Base-by-base conservation (phyloP, 2,888 invertebrate species). In the Hyposoter didymator region DNA sequence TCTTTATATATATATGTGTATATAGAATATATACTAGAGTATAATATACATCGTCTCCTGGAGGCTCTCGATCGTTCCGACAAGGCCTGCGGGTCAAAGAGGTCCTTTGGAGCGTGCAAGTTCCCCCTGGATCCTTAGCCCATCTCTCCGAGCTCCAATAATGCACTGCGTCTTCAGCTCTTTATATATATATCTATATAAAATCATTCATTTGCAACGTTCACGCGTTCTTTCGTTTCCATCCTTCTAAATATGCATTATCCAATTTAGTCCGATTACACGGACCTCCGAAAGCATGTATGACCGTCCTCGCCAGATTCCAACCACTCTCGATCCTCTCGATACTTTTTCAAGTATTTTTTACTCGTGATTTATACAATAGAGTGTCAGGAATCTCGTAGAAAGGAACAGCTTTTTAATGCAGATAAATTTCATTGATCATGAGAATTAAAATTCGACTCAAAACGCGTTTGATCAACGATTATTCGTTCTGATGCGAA, bases 241-340 rank as follows among this genome's bases (percentile, higher is more conserved):
- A 81, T 88, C 87, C 88, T 89, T 89, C 90, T 89, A 90, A 90
- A 90, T 90, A 89, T 89, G 89, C 90, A 90, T 92, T 91, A 90
- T 90, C 90, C 91, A 91, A 92, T 91, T 91, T 91, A 89, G 89
- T 89, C 90, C 91, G 90, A 92, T 91, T 91, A 91, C 92, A 91
- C 91, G 91, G 90, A 76, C 87, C 85, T 87, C 87, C 85, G 43
- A 85, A 73, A 74, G 80, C 83, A 52, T 70, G 70, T 28, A 84
- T 82, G 84, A 85, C 83, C 79, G 80, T 85, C 72, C 87, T 84
- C 85, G 87, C 87, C 79, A 73, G 85, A 39, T 43, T 32, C 5
- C 22, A 75, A 72, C 75, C 66, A 83, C 75, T 73, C 66, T 75
- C 72, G 75, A 82, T 70, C 52, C 35, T 67, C 35, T 67, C 67